These are phyloP conservation scores for Bombus confusus DNA, from an alignment of 1,140 invertebrate genomes.

Conservation along the genomic window DNA sequence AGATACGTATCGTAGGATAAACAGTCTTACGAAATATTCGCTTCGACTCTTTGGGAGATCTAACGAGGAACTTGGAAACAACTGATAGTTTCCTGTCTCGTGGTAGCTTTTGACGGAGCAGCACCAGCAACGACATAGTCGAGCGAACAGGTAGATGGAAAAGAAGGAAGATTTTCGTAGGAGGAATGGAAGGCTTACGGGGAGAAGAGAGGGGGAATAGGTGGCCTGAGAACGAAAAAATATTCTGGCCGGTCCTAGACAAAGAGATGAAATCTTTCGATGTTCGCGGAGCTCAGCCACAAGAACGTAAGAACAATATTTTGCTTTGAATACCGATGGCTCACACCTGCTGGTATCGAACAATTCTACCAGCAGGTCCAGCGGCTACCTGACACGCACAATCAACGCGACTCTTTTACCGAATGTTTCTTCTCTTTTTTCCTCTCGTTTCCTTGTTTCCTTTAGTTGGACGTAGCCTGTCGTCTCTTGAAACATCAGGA, in stretches of 20 bases:
- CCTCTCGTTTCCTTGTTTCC: neutral
- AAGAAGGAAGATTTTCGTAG: slow-evolving; percentile 5
- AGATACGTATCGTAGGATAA: neutral
- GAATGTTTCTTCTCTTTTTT: neutral
- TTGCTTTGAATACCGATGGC: slow-evolving; percentile 74
- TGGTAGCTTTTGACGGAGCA: slow-evolving; percentile 2
- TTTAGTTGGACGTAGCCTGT: neutral
- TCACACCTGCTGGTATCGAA: slow-evolving; percentile 73
- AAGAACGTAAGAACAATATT: slow-evolving; percentile 77
- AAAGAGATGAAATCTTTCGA: slow-evolving; percentile 65
- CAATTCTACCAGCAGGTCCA: slow-evolving; percentile 44
- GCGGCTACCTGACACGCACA: slow-evolving; percentile 36
- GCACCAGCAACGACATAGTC: slow-evolving; percentile 29
- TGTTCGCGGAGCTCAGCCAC: slow-evolving; percentile 63
- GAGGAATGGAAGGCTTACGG: slow-evolving; percentile 75
- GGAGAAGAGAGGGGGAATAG: neutral
- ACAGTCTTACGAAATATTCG: neutral
- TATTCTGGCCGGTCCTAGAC: slow-evolving; percentile 58
- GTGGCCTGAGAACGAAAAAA: slow-evolving; percentile 72
- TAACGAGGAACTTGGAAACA: slow-evolving; percentile 1
- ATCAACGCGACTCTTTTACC: slow-evolving; percentile 19
- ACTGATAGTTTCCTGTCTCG: slow-evolving; percentile 31
- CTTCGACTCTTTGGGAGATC: too few species aligned
- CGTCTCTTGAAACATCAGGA: slow-evolving; percentile 23
- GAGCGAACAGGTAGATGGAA: slow-evolving; percentile 35